Conservation (phyloP, 2,888 invertebrate genomes). For the Leptinotarsa peninsularis region DNA sequence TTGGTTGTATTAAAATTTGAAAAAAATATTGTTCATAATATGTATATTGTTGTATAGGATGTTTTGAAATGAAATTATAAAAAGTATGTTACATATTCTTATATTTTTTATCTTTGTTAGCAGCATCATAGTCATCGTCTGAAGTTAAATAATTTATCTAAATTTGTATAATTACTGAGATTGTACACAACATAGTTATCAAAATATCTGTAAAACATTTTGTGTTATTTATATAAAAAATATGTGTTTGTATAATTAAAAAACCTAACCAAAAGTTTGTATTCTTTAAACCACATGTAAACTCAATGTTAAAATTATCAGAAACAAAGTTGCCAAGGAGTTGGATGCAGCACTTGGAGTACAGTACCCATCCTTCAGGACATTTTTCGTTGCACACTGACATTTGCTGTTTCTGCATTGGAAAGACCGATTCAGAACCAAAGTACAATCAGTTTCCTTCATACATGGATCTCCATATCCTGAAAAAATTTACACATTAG, state of each 20-base stretch:
- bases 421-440: conserved; percentile 47
- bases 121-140: conserved; percentile 45
- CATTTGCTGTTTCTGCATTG: conserved; percentile 53
- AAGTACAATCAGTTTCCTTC: conserved; percentile 47
- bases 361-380: conserved; percentile 42
- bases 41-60: conserved; percentile 36
- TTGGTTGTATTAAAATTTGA: too few relatives aligned
- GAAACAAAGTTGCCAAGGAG: conserved; percentile 6
- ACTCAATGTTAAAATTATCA: conserved; percentile 20
- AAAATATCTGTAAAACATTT: conserved; percentile 40
- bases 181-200: conserved; percentile 42
- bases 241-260: conserved; percentile 45
- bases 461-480: conserved; percentile 51
- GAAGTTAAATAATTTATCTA: conserved; percentile 43
- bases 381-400: conserved; percentile 49
- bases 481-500: conserved; percentile 36
- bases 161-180: conserved; percentile 47
- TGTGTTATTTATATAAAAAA: conserved; percentile 44
- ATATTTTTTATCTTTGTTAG: conserved; percentile 37
- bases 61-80: conserved; percentile 33
- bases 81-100: conserved; percentile 32
- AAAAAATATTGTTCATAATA: conserved; percentile 24
- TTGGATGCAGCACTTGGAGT: conserved; percentile 30
- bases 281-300: conserved; percentile 11
- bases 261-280: conserved; percentile 31